Percentiles rank a stretch among this genome's conserved stretches.
phyloP scores from a whole-genome alignment of 1,140 invertebrate genomes.

The Matsumurasca onukii region DNA sequence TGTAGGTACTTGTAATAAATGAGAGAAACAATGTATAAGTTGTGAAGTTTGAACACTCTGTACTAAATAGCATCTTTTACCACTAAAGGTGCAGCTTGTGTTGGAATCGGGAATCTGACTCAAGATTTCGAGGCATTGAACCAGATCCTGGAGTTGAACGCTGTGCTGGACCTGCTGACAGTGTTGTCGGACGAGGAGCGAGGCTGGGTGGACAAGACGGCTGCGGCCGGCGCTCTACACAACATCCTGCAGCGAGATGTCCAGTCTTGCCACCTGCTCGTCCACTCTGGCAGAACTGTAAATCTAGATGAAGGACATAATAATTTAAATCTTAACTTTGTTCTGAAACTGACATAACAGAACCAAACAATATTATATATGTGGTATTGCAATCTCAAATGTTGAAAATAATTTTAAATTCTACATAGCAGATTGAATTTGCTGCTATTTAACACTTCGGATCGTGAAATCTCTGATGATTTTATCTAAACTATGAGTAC shows the following conservation, averaged over 20 bases:
- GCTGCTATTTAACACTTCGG: too few relatives aligned
- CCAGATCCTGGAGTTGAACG: neutral
- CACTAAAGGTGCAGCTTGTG: neutral
- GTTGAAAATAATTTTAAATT: too few relatives aligned
- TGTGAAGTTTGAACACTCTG: too few relatives aligned
- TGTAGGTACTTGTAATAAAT: too few relatives aligned
- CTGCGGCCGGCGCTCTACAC: neutral
- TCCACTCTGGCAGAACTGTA: neutral
- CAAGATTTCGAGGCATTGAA: neutral
- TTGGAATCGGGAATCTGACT: neutral
- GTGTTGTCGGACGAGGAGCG: neutral
- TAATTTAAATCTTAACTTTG: neutral
- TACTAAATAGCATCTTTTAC: too few relatives aligned
- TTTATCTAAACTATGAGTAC: too few relatives aligned
- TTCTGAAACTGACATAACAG: too few relatives aligned
- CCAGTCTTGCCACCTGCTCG: neutral
- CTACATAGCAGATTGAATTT: too few relatives aligned
- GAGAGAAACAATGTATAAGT: too few relatives aligned
- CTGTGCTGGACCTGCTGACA: neutral
- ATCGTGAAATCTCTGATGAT: too few relatives aligned
- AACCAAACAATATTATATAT: too few relatives aligned
- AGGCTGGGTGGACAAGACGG: neutral
- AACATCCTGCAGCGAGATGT: slow-evolving; percentile 9
- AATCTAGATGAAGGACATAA: neutral
- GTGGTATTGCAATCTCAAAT: too few relatives aligned